Base-by-base conservation (phyloP, 2,113 vertebrate genomes). In the Cricetomys ansorgei region DNA sequence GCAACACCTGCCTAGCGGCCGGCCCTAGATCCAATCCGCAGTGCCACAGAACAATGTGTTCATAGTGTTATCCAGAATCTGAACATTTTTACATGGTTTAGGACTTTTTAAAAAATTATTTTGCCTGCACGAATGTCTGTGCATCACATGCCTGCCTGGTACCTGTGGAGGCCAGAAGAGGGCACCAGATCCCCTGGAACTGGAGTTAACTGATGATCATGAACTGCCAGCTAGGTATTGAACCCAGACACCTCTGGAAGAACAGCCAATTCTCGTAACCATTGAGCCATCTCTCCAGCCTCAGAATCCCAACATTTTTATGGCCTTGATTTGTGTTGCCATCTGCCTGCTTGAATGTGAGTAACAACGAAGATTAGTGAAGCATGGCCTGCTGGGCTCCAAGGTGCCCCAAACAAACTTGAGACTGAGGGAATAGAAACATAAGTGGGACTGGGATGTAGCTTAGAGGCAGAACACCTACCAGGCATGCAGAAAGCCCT, bases 51-150 rank as follows among this genome's bases (percentile, higher is more conserved):
- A 80, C 50, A 57, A 29, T 15, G 48, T 76, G 27, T 19, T 84
- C 80, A 59, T n/a, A n/a, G n/a, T n/a, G n/a, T n/a, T n/a, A n/a
- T n/a, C n/a, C 83, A 84, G 45, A 43, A 34, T 85, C 31, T 80
- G 50, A 91, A 91, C 57, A 70, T 50, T 88, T 81, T 75, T 90
- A 90, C n/a, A n/a, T n/a, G n/a, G n/a, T n/a, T n/a, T n/a, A n/a
- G n/a, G n/a, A n/a, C n/a, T n/a, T n/a, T n/a, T n/a, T n/a, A n/a
- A n/a, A n/a, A n/a, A n/a, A n/a, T n/a, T n/a, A n/a, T 19, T 84
- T 45, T 43, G 80, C 57, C 57, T 17, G 4, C 57, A 29, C 29
- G 55, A 16, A 3, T 83, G 80, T 17, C 25, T 43, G n/a, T 59
- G n/a, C 12, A 43, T 83, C n/a, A 43, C 55, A 31, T 3, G 80